Base-by-base conservation (phyloP, 2,888 invertebrate species). In the Heliconius aoede region DNA sequence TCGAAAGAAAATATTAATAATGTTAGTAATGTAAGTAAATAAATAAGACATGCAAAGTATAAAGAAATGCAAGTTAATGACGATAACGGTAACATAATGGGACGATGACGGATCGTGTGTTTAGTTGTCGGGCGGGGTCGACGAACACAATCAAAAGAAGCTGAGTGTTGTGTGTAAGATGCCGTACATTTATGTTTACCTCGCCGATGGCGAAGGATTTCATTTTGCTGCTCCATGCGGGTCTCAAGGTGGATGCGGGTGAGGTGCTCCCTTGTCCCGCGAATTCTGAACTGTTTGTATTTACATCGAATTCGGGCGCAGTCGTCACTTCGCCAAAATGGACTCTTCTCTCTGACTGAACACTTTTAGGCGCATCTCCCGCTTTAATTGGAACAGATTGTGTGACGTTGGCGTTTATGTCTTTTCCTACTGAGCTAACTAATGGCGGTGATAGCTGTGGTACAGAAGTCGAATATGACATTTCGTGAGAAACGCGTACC, bases 191-290 rank as follows among this genome's bases (percentile, higher is more conserved):
- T 85, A 89, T 91, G 90, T 87, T 94, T 95, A 94, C 95, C 94
- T 95, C 94, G 94, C 94, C 94, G 93, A 91, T 90, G 91, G 94
- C 94, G 87, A 93, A 93, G 92, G 94, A 88, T 94, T 93, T 94
- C 90, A 91, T 87, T 92, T 92, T 90, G 93, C 93, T 93, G 93
- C 91, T 94, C 94, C 92, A 91, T 90, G 90, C 91, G 90, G 93
- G 92, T 91, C 89, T 91, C 91, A 88, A 85, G 87, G 86, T 85
- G 84, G 90, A 85, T 82, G 87, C 87, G 86, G 90, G 88, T 87
- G 91, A 87, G 85, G 87, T 82, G 85, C 90, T 90, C 84, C 86
- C 91, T 83, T 91, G 91, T 86, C 86, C 86, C 87, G 84, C 86
- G 78, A 86, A 85, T 82, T 91, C 91, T 87, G 87, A 87, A 88